These are phyloP conservation scores for Volucella inanis DNA, from an alignment of 2,888 invertebrate genomes.

Conservation along the genomic window DNA sequence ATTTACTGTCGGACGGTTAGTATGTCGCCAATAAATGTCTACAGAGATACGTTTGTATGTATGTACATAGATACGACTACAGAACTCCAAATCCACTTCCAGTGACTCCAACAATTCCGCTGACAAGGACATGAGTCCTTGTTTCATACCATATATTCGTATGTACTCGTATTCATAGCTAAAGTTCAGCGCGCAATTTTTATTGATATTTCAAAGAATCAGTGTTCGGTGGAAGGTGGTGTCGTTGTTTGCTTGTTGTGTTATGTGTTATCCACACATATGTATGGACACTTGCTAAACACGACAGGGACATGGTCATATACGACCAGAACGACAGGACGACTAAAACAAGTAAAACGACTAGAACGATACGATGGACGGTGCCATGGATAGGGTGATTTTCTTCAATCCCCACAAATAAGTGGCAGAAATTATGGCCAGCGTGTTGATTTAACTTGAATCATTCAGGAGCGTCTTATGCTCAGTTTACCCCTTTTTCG, in stretches of 20 bases:
- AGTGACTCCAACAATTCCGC: conserved; percentile 3
- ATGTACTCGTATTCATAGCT: conserved; percentile 56
- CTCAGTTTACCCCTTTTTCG: conserved; percentile 42
- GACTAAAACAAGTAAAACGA: no score
- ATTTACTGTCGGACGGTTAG: conserved; percentile 39
- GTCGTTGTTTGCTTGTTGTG: conserved; percentile 11
- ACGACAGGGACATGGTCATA: conserved; percentile 58
- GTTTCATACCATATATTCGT: conserved; percentile 35
- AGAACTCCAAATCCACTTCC: no score
- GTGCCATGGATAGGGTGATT: not conserved
- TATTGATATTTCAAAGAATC: conserved; percentile 53
- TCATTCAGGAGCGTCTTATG: conserved; percentile 64
- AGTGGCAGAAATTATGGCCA: conserved; percentile 65
- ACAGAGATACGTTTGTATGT: conserved; percentile 11
- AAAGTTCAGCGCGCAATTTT: conserved; percentile 56
- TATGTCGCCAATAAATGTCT: conserved; percentile 38
- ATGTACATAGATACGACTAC: no score
- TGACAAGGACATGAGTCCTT: conserved; percentile 36
- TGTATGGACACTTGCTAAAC: conserved; percentile 66
- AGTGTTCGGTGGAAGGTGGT: not conserved
- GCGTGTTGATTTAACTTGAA: conserved; percentile 70
- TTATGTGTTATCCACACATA: conserved; percentile 56
- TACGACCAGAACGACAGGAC: not conserved
- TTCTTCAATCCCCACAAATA: conserved; percentile 46
- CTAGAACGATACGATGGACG: not conserved